Base-by-base conservation (phyloP, 2,113 vertebrate species). In the Paracyprichromis sp. region DNA sequence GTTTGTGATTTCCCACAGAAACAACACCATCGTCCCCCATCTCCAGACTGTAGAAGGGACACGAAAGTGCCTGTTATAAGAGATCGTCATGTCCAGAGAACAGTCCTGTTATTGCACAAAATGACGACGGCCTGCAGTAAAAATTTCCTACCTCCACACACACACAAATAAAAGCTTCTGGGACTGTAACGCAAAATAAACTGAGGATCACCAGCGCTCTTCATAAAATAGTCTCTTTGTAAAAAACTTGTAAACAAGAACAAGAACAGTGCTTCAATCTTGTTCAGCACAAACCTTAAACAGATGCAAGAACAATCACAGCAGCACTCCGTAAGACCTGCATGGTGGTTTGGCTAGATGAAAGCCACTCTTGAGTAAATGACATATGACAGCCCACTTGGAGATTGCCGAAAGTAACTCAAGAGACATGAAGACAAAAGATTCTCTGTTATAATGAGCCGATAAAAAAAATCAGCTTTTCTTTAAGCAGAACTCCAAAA, bases 1-100 rank as follows among this genome's bases (percentile, higher is more conserved):
- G 26, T 12, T 19, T 12, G 24, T 31, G 26, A 78, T 78, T 78
- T 50, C 29, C 45, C 45, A 78, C 71, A 78, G 71, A 50, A 50
- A 78, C 71, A 31, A 50, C 43, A 78, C 16, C 45, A 29, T 47
- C 38, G 38, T 45, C 38, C 4, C 21, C 21, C 69, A 2, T 45
- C 69, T 45, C 71, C 45, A 31, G 9, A 31, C 6, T 31, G 43
- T 19, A 31, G 43, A 50, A 10, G 24, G 16, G 16, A 29, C 43
- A 29, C 17, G 24, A 50, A 47, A 17, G 43, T 19, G 24, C 16
- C 71, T 29, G 43, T 76, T 76, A 11, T 26, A 45, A 29, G 43
- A 40, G 38, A 73, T 0, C 3, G 0, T 73, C 66, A 16, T 19
- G 43, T 0, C 40, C 24, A 47, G 24, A 47, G 21, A 47, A 76